Percentiles rank a stretch among this genome's conserved stretches.
These are phyloP conservation scores for Eupithecia insigniata DNA, from an alignment of 2,888 invertebrate genomes.

Conservation along the genomic window DNA sequence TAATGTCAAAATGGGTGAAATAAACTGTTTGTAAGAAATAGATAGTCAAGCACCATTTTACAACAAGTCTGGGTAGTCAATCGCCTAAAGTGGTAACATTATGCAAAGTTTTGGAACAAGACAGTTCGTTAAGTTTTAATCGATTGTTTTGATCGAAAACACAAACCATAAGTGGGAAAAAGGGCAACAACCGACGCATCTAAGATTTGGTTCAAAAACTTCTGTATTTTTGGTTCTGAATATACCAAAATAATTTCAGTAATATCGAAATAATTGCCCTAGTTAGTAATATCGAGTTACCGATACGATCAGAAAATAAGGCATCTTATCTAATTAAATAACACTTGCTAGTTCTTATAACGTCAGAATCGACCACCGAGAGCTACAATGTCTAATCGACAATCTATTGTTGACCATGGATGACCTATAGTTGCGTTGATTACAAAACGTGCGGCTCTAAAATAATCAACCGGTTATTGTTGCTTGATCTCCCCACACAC, in stretches of 20 bases:
- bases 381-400: not conserved
- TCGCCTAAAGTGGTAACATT: not conserved
- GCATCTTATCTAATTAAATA: not conserved
- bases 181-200: not conserved
- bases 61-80: not conserved
- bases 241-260: not conserved
- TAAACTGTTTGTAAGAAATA: not conserved
- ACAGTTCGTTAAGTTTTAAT: not conserved
- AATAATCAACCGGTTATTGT: not conserved
- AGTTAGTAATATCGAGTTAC: not conserved
- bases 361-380: not conserved
- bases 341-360: not conserved
- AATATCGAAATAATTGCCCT: not conserved
- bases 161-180: too few species aligned
- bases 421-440: not conserved
- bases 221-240: not conserved
- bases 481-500: conserved; percentile 12
- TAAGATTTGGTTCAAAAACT: not conserved
- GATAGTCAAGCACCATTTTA: not conserved
- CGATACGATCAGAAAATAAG: not conserved
- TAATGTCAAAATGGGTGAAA: not conserved
- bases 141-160: not conserved
- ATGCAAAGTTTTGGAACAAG: not conserved
- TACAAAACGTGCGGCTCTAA: not conserved
- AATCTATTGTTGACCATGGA: not conserved